A percentile compares a stretch with the other conserved stretches of the same genome.
These are phyloP conservation scores for Scrobipalpa costella DNA, from an alignment of 2,888 invertebrate species.

Conservation along the genomic window DNA sequence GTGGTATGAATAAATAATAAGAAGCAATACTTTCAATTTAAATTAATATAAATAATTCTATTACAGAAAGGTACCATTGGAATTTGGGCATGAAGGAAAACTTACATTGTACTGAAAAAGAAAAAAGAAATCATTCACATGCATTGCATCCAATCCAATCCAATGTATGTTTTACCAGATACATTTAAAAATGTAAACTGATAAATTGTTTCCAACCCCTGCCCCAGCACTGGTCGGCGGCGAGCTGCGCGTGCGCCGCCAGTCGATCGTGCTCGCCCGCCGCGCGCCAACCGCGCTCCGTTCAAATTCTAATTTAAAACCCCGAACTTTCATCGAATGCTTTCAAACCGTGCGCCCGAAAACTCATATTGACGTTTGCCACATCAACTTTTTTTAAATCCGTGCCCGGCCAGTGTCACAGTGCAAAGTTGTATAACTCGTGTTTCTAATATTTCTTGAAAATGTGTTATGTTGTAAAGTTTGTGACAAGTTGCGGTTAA, in stretches of 20 bases:
- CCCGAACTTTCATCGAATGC: slow-evolving; percentile 58
- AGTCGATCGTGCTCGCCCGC: slow-evolving; percentile 70
- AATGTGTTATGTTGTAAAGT: slow-evolving; percentile 48
- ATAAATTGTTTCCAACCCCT: slow-evolving; percentile 49
- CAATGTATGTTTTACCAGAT: neutral
- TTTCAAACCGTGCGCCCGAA: slow-evolving; percentile 40
- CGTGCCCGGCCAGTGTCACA: slow-evolving; percentile 48
- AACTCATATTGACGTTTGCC: slow-evolving; percentile 37
- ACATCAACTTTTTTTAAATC: slow-evolving; percentile 10
- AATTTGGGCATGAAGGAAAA: too few relatives aligned
- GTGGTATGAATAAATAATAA: too few relatives aligned
- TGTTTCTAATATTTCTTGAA: slow-evolving; percentile 39
- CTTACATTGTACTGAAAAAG: too few relatives aligned
- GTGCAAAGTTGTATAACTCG: slow-evolving; percentile 43
- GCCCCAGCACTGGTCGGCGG: slow-evolving; percentile 53
- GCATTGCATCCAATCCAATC: too few relatives aligned
- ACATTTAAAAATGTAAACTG: neutral
- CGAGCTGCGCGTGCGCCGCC: slow-evolving; percentile 70
- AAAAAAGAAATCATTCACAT: too few relatives aligned
- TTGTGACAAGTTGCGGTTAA: slow-evolving; percentile 68
- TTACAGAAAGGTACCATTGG: too few relatives aligned
- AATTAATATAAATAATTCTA: too few relatives aligned
- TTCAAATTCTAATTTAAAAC: slow-evolving; percentile 46
- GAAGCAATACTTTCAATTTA: too few relatives aligned
- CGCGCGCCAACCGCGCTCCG: slow-evolving; percentile 55